Evolutionary conservation across 2,113 vertebrate genomes (phyloP), one percentile per base, ranked within the genome.

Genomic region (Pluvialis apricaria): DNA sequence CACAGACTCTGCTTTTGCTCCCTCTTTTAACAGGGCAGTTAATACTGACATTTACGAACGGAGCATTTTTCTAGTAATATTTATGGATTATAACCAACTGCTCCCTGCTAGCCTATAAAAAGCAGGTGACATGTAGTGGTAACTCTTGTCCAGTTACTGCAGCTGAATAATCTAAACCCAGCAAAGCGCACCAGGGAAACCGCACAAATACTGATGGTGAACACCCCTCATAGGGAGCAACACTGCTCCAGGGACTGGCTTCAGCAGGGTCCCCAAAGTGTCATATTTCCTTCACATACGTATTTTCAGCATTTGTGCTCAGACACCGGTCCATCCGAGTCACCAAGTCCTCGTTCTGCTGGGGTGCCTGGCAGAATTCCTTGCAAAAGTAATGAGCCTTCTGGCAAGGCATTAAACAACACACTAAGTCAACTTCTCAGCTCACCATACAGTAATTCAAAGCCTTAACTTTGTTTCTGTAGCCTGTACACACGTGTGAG

Each of bases 231-330:
- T 12, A 3, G 21, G 34, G 14, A 75, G 31, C 19, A 71, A 42
- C 47, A 40, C 16, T 75, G 21, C 26, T 66, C 4, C 73, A 86
- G n/a, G 18, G 36, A 62, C 51, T 66, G 83, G 28, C 24, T 86
- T 88, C 49, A 75, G 57, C 44, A 54, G 25, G 4, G 34, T 66
- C 31, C 40, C n/a, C 31, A 38, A 38, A 86, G 18, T 28, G 11
- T 58, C 13, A 0, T 18, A n/a, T 21, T 65, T 84, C 25, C 58
- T 80, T 86, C 68, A 38, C 0, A 0, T 11, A 32, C 0, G 0
- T 66, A 52, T 66, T 77, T 82, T 77, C 82, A 93, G 64, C 55
- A n/a, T n/a, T 40, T 72, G 42, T 52, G 22, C 64, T 86, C 58
- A 73, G 79, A 66, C 7, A 65, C 18, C 6, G 3, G n/a, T 69